A percentile compares a stretch with the other conserved stretches of the same genome.
phyloP scores from a whole-genome alignment of 2,797 vertebrate genomes.

The Falco columbarius region DNA sequence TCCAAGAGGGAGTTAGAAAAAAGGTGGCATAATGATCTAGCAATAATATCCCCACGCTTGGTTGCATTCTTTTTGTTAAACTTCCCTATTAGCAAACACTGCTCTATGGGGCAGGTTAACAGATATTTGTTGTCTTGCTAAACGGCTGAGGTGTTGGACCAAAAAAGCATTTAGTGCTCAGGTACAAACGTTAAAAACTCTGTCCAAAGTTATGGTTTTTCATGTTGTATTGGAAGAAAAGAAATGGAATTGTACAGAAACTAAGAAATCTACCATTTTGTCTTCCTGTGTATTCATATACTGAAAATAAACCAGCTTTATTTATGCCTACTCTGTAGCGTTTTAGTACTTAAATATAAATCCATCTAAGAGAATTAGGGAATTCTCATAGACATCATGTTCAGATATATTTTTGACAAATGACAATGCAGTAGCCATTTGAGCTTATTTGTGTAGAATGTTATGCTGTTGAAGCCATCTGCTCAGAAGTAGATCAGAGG shows the following conservation, averaged over 20 bases:
- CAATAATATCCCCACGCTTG: neutral
- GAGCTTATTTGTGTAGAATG: neutral
- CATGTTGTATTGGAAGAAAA: neutral
- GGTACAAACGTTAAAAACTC: neutral
- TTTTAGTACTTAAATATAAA: slow-evolving; percentile 8
- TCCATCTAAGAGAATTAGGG: neutral
- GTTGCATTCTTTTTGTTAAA: neutral
- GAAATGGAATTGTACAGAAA: neutral
- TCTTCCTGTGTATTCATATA: neutral
- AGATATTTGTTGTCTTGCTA: neutral
- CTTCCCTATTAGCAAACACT: neutral
- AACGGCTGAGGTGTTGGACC: neutral
- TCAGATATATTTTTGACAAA: slow-evolving; percentile 3
- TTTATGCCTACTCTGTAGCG: neutral
- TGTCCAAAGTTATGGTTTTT: neutral
- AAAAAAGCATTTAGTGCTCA: neutral
- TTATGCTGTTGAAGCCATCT: neutral
- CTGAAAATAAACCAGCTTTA: neutral
- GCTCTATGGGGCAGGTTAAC: neutral
- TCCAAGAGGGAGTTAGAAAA: neutral
- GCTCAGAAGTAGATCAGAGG: slow-evolving; percentile 4
- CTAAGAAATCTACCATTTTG: neutral
- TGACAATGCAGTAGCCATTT: neutral
- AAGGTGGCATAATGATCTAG: neutral
- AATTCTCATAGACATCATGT: neutral